Conservation (phyloP, 2,113 vertebrate genomes). For the Phycodurus eques region DNA sequence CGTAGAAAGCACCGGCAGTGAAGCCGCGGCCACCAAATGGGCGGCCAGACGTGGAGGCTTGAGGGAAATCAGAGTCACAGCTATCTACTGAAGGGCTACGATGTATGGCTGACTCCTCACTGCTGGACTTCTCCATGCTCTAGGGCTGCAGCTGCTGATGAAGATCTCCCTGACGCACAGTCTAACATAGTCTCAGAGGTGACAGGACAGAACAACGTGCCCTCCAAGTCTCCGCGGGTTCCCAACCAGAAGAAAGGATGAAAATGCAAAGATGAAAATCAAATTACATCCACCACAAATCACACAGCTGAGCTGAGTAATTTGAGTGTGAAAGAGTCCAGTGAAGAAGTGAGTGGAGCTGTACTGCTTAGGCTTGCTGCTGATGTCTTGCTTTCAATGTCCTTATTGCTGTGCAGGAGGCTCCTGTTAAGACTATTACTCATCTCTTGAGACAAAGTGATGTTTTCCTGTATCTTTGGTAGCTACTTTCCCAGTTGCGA, state of each 20-base stretch:
- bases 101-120: slow-evolving; percentile 97
- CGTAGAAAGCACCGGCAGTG: slow-evolving; percentile 96
- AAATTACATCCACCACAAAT: slow-evolving; percentile 34
- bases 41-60: slow-evolving; percentile 88
- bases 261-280: slow-evolving; percentile 9
- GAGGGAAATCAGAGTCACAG: slow-evolving; percentile 89
- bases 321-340: slow-evolving; percentile 20
- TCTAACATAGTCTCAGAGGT: slow-evolving; percentile 82
- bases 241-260: slow-evolving; percentile 18
- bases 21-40: slow-evolving; percentile 89
- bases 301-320: slow-evolving; percentile 5
- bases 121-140: slow-evolving; percentile 99
- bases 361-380: slow-evolving; percentile 28
- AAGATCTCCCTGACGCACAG: slow-evolving; percentile 66
- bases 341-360: slow-evolving; percentile 12
- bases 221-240: slow-evolving; percentile 32
- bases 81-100: slow-evolving; percentile 97
- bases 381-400: slow-evolving; percentile 41
- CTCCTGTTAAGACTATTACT: slow-evolving; percentile 48
- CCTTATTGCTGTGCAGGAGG: slow-evolving; percentile 36
- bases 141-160: slow-evolving; percentile 72
- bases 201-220: slow-evolving; percentile 40
- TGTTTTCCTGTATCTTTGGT: slow-evolving; percentile 21
- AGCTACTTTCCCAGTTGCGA: slow-evolving; percentile 35
- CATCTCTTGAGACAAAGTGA: slow-evolving; percentile 39